Percentiles rank a stretch among this genome's conserved stretches.
Evolutionary conservation across 2,888 invertebrate species (phyloP).

Genomic region (Aproaerema taeniolella): DNA sequence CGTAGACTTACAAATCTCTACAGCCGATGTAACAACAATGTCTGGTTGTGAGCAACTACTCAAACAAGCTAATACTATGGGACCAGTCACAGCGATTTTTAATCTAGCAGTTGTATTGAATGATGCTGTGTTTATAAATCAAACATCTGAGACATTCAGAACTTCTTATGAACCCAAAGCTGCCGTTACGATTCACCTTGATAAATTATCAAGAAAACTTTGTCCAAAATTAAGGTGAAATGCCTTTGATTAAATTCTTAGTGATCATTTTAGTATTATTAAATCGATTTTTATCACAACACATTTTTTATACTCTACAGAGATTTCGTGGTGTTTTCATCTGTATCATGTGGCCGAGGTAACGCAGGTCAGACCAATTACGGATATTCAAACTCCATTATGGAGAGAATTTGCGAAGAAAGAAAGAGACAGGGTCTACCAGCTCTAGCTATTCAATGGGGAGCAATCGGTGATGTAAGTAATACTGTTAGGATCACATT

Average conservation of each 20-base stretch:
- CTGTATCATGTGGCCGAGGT: conserved; percentile 90
- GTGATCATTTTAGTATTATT: neutral
- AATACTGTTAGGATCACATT: too few relatives aligned
- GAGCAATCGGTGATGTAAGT: conserved; percentile 92
- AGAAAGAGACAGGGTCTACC: conserved; percentile 83
- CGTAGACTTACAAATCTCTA: conserved; percentile 2
- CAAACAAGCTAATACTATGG: conserved; percentile 38
- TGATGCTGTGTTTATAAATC: conserved; percentile 83
- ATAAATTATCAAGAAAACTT: conserved; percentile 2
- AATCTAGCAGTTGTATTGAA: conserved; percentile 86
- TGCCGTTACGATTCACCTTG: conserved; percentile 34
- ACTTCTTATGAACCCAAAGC: conserved; percentile 84
- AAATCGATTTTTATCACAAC: neutral
- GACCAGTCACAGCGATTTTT: conserved; percentile 85
- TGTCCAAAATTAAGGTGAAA: conserved; percentile 3
- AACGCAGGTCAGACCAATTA: conserved; percentile 92
- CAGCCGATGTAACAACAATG: conserved; percentile 8
- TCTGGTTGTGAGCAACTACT: conserved; percentile 6
- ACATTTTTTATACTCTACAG: conserved; percentile 32
- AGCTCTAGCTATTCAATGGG: conserved; percentile 93
- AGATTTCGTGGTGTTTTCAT: conserved; percentile 92
- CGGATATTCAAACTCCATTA: conserved; percentile 89
- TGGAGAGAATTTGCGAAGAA: conserved; percentile 91
- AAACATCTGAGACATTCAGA: conserved; percentile 78
- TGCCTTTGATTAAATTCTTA: neutral